A percentile compares a stretch with the other conserved stretches of the same genome.
Conservation (phyloP, 2,113 vertebrate genomes). For the Kobus ellipsiprymnus region DNA sequence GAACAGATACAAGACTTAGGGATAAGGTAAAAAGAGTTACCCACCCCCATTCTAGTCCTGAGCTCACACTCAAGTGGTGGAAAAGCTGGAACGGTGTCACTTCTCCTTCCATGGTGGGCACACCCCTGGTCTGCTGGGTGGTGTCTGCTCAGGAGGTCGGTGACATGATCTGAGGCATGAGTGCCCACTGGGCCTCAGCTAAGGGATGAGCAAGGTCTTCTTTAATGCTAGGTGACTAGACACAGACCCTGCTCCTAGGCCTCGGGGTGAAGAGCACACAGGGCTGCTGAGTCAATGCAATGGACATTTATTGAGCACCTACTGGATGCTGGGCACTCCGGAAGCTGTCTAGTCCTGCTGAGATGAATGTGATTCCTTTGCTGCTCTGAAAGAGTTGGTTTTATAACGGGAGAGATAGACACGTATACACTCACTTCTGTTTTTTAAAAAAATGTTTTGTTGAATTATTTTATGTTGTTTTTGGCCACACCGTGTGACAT, state of each 20-base stretch:
- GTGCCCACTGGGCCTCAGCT: not conserved
- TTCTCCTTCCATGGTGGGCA: not conserved
- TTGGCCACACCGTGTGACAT: not conserved
- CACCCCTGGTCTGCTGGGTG: not conserved
- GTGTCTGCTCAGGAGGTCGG: not conserved
- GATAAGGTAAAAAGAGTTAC: not conserved
- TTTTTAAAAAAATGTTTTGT: not conserved
- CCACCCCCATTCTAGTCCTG: not conserved
- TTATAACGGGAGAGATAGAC: not conserved
- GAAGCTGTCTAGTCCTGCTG: not conserved
- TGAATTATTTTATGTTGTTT: not conserved
- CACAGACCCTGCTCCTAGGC: not conserved
- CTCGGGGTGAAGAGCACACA: not conserved
- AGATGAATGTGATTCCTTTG: not conserved
- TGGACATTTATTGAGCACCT: not conserved
- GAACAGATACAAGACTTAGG: not conserved
- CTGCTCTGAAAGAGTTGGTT: not conserved
- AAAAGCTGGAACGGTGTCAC: not conserved
- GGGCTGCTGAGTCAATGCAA: not conserved
- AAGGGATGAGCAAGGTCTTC: not conserved
- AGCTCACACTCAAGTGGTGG: not conserved
- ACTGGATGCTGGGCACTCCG: not conserved
- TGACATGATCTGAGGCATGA: not conserved
- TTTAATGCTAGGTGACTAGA: not conserved
- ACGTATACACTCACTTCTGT: not conserved